Percentiles rank a stretch among this genome's conserved stretches.
These are phyloP conservation scores for Helarctos malayanus DNA, from an alignment of 2,797 vertebrate species.

Conservation along the genomic window DNA sequence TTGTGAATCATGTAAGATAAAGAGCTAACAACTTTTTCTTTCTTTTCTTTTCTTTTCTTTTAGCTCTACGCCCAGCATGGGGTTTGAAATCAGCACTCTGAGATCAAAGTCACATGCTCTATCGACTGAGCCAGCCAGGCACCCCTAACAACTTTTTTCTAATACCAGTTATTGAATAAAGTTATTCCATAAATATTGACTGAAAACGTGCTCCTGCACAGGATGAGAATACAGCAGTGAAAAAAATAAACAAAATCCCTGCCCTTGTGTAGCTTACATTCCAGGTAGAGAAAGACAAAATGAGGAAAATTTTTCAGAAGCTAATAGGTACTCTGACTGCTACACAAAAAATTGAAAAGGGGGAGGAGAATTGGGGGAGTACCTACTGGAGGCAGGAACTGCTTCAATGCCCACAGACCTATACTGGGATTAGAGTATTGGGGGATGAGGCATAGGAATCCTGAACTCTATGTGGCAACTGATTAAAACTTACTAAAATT, in stretches of 20 bases:
- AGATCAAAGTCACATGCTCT: background rate
- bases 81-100: background rate
- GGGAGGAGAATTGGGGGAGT: background rate
- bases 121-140: background rate
- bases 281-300: background rate
- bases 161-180: background rate
- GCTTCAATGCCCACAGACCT: background rate
- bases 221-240: background rate
- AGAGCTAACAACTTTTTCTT: background rate
- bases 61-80: background rate
- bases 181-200: background rate
- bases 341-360: background rate
- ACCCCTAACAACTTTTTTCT: background rate
- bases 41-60: background rate
- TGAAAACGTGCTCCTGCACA: background rate
- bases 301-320: background rate
- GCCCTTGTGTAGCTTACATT: background rate
- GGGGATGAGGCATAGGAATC: background rate
- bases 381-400: background rate
- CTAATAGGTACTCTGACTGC: background rate
- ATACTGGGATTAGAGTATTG: background rate
- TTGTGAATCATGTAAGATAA: background rate
- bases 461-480: background rate
- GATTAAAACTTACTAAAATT: background rate
- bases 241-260: conserved; percentile 5